phyloP scores from a whole-genome alignment of 92 coral and sea anemone species.

The Porites cylindrica region DNA sequence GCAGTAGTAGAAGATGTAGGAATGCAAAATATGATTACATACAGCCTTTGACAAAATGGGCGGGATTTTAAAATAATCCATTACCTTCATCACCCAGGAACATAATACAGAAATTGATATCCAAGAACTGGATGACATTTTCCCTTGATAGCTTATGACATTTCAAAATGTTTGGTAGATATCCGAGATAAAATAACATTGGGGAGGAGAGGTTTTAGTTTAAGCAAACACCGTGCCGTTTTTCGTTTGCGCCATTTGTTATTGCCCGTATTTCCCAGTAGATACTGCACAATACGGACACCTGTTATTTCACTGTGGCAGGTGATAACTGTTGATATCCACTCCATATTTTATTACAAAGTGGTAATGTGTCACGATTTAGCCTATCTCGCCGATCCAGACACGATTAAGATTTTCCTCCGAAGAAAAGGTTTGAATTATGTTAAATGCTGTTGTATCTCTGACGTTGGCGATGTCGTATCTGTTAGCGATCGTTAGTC shows the following conservation, averaged over 20 bases:
- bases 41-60: too few species aligned
- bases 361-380: constrained; percentile 19
- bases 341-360: constrained; percentile 16
- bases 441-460: neutral
- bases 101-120: too few species aligned
- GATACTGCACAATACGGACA: constrained; percentile 16
- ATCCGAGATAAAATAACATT: neutral
- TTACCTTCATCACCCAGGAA: too few species aligned
- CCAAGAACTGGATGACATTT: too few species aligned
- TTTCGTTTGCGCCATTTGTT: neutral
- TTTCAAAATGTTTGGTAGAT: neutral
- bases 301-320: constrained; percentile 44
- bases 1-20: too few species aligned
- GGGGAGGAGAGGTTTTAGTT: neutral
- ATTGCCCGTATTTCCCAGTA: constrained; percentile 20
- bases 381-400: neutral
- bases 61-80: too few species aligned
- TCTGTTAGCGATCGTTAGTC: too few species aligned
- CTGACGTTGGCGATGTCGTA: too few species aligned
- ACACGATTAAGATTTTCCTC: neutral
- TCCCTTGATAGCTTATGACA: too few species aligned
- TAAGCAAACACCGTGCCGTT: neutral
- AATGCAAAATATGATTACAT: too few species aligned
- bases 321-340: constrained; percentile 35
- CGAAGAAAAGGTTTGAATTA: neutral